These are phyloP conservation scores for Orthonevra nobilis DNA, from an alignment of 2,888 invertebrate species.

Conservation along the genomic window DNA sequence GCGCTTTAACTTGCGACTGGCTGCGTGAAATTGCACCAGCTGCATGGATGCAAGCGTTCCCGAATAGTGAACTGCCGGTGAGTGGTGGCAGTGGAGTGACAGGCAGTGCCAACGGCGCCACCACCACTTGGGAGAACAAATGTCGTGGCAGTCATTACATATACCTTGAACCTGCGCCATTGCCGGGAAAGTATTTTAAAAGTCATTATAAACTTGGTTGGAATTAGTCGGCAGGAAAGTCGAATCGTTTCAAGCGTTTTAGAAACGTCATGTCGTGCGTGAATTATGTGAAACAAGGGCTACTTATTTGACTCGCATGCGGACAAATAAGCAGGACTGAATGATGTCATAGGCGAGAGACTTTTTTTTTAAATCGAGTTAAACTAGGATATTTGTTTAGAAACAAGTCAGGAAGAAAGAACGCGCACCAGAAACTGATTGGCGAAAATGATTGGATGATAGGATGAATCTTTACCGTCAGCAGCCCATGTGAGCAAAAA, in stretches of 20 bases:
- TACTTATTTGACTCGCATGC: no score
- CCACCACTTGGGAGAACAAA: conserved; percentile 13
- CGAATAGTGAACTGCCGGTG: conserved; percentile 11
- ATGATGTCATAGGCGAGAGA: no score
- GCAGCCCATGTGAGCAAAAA: no score
- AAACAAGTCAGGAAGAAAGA: no score
- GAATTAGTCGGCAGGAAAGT: neutral
- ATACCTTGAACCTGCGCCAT: conserved; percentile 59
- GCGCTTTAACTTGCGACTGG: conserved; percentile 42
- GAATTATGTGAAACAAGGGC: conserved; percentile 1
- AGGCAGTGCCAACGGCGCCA: conserved; percentile 45
- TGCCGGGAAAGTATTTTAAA: conserved; percentile 53
- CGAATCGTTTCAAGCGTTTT: neutral
- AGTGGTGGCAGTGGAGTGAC: conserved; percentile 36
- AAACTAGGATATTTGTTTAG: no score
- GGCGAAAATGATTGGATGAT: no score
- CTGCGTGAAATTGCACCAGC: conserved; percentile 4
- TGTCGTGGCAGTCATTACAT: conserved; percentile 27
- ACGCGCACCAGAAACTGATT: no score
- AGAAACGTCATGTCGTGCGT: conserved; percentile 4
- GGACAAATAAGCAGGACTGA: no score
- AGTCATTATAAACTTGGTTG: conserved; percentile 63
- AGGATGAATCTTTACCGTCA: no score
- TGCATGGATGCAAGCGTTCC: neutral
- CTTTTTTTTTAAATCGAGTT: no score